Evolutionary conservation across 1,140 invertebrate genomes (phyloP).

Genomic region (Diabrotica virgifera): DNA sequence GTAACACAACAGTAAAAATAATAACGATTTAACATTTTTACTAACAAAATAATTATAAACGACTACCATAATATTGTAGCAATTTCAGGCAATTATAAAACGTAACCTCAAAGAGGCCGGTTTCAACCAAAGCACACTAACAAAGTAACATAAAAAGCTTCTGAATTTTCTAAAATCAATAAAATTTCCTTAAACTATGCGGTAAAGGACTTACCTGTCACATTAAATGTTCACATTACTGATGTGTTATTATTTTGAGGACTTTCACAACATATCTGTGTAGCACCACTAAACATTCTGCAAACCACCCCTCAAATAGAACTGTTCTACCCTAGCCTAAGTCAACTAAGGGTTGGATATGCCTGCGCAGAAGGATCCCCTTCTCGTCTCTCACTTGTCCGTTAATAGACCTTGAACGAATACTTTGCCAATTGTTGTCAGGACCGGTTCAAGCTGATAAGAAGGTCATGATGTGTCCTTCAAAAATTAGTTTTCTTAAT

Average conservation of each 20-base stretch:
- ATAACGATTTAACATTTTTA: too few relatives aligned
- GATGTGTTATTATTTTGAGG: conserved; percentile 3
- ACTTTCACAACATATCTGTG: conserved; percentile 18
- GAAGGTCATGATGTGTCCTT: neutral
- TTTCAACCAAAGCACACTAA: too few relatives aligned
- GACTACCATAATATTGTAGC: too few relatives aligned
- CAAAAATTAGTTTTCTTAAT: neutral
- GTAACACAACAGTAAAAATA: too few relatives aligned
- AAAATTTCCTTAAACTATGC: too few relatives aligned
- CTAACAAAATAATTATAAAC: too few relatives aligned
- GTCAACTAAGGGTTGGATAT: conserved; percentile 36
- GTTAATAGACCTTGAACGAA: conserved; percentile 9
- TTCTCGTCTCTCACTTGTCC: neutral
- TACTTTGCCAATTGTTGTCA: conserved; percentile 12
- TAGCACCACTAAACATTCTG: conserved; percentile 17
- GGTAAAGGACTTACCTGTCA: conserved; percentile 5
- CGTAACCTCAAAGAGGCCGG: too few relatives aligned
- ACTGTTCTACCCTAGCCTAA: conserved; percentile 35
- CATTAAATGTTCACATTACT: conserved; percentile 13
- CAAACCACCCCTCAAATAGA: conserved; percentile 16
- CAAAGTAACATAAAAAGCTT: too few relatives aligned
- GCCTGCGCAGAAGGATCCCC: conserved; percentile 24
- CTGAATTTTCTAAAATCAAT: too few relatives aligned
- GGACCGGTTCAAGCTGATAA: neutral
- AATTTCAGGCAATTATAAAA: too few relatives aligned